Evolutionary conservation across 1,140 invertebrate species (phyloP), one percentile per base, ranked within the genome.

Genomic region (Glossosoma conforme): DNA sequence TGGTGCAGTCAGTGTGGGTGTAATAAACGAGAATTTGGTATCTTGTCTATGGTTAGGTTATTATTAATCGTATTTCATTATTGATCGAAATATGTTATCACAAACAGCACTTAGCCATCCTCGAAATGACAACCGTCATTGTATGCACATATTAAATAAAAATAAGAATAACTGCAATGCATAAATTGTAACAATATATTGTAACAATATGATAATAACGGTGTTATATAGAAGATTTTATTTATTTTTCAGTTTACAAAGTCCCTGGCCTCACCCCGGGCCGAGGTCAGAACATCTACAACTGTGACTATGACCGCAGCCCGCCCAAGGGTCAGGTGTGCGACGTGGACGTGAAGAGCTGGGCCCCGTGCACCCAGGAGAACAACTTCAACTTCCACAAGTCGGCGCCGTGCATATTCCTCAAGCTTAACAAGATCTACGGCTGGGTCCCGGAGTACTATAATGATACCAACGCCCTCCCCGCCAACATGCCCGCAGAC

Each of bases 371-470:
- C 65, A 80, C 78, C 18, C 72, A 78, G 52, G 81, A 83, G 62
- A 81, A 84, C 58, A 73, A 82, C 36, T 91, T 82, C 69, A 85
- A 84, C 42, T 90, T 83, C 66, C 78, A 83, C 61, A 81, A 83
- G 62, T 86, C 85, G 2, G 80, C 85, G 9, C 89, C 89, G 0
- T 91, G 88, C 62, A 82, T 91, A 53, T 85, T 91, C 64, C 72
- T 91, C 20, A 92, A 91, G 65, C 67, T 92, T 1, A 91, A 91
- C 62, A 74, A 86, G 73, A 87, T 89, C 62, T 89, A 81, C 56
- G 84, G 81, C 14, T 90, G 87, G 86, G 68, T 71, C 45, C 86
- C 86, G 1, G 81, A 87, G 22, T 88, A 75, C 60, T 85, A 83
- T 61, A 82, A 84, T 20, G 75, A 80, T 18, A 76, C 80, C 0